Base-by-base conservation (phyloP, 2,113 vertebrate genomes). In the Tragulus kanchil region DNA sequence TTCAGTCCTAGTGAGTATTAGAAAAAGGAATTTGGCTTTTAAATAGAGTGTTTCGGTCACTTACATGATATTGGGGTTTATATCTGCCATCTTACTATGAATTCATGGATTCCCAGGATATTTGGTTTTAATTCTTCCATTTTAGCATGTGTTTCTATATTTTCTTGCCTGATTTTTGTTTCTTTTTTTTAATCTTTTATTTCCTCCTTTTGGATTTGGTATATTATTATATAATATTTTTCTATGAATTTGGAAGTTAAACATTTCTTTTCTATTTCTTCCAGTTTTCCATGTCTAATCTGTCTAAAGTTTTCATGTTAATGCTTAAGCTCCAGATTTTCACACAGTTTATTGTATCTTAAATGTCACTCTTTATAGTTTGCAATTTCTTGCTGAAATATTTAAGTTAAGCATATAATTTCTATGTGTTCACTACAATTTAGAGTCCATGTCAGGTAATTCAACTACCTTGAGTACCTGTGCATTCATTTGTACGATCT, bases 311-410 rank as follows among this genome's bases (percentile, higher is more conserved):
- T 86, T 96, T 45, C 14, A 69, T 81, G 31, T 45, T 77, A 65
- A 59, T 82, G 58, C 14, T 94, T 67, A 67, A 78, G 45, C 25
- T 78, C 25, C 17, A 90, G 23, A 83, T 90, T 75, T 95, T 71
- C n/a, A 75, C 54, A 21, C 58, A 92, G 61, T 64, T 95, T 89
- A 67, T 86, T 21, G 23, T 45, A 92, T 64, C 25, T 82, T 86
- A 82, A 93, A 69, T 64, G 85, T 65, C 58, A 82, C 16, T 52
- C 8, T 86, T 82, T 71, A 59, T 58, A 79, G 65, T 88, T 81
- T 82, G 52, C 26, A 83, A 28, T 62, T 95, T 95, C 31, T 89
- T 71, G 59, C 1, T 92, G 78, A 94, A 94, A 50, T 89, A 56
- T 52, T 82, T 89, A 78, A 88, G 17, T 81, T 92, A 31, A 86